Evolutionary conservation across 1,140 invertebrate species (phyloP).

Genomic region (Mercenaria mercenaria): DNA sequence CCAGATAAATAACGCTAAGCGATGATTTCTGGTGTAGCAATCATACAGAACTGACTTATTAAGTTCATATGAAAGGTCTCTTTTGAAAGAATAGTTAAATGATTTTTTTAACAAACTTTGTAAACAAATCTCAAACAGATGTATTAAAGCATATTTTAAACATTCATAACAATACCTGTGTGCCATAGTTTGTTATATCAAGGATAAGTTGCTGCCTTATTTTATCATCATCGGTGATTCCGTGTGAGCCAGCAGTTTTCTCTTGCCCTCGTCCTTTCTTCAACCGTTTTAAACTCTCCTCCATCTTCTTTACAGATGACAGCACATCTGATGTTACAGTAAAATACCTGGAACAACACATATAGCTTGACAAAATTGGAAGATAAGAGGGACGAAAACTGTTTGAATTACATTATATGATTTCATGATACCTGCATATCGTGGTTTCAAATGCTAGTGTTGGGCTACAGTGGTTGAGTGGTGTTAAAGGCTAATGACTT

Average conservation of each 20-base stretch:
- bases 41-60: no score
- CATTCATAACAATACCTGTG: constrained; percentile 80
- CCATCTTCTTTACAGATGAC: constrained; percentile 97
- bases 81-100: no score
- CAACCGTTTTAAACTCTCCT: constrained; percentile 97
- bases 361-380: neutral
- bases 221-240: constrained; percentile 95
- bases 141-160: no score
- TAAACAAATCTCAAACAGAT: no score
- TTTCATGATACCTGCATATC: neutral
- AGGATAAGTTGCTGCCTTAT: constrained; percentile 95
- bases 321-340: constrained; percentile 94
- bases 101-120: no score
- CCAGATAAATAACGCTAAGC: no score
- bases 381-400: neutral
- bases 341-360: constrained; percentile 92
- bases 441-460: neutral
- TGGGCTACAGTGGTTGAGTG: no score
- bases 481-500: no score
- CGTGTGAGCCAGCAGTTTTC: constrained; percentile 76
- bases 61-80: no score
- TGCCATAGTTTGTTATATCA: constrained; percentile 90
- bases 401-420: neutral
- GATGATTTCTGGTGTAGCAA: no score
- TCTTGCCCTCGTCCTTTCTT: constrained; percentile 92